phyloP scores from a whole-genome alignment of 1,140 invertebrate species.

The Ephestia elutella region DNA sequence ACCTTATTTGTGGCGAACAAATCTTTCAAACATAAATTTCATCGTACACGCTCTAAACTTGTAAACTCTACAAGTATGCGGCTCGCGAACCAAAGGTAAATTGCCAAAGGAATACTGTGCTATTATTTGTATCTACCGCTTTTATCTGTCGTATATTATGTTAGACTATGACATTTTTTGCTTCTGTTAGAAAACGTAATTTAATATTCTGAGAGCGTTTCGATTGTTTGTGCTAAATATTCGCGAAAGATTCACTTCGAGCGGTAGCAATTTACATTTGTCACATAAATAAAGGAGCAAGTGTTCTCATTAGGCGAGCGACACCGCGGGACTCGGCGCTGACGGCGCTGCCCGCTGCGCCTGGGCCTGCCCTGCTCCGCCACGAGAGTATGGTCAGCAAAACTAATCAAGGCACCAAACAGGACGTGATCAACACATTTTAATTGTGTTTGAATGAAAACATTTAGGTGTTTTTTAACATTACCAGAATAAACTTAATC shows the following conservation, averaged over 20 bases:
- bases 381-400: constrained; percentile 17
- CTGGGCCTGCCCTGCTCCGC: background rate
- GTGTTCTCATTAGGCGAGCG: constrained; percentile 49
- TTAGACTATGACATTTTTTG: too few relatives aligned
- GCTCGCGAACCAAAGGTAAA: constrained; percentile 38
- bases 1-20: constrained; percentile 74
- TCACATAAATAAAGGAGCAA: constrained; percentile 64
- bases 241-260: constrained; percentile 45
- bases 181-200: constrained; percentile 39
- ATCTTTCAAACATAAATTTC: constrained; percentile 72
- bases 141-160: constrained; percentile 18
- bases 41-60: constrained; percentile 65
- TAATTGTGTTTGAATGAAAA: too few relatives aligned
- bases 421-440: too few relatives aligned
- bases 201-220: constrained; percentile 44
- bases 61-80: constrained; percentile 51
- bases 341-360: constrained; percentile 14
- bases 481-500: too few relatives aligned
- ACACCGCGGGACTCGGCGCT: constrained; percentile 15
- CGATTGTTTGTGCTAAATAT: constrained; percentile 45
- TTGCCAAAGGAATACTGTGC: constrained; percentile 23
- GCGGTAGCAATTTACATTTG: constrained; percentile 56
- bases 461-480: too few relatives aligned
- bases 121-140: constrained; percentile 17
- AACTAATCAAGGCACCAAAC: too few relatives aligned